Evolutionary conservation across 2,113 vertebrate genomes (phyloP), one percentile per base, ranked within the genome.

Genomic region (Dromas ardeola): DNA sequence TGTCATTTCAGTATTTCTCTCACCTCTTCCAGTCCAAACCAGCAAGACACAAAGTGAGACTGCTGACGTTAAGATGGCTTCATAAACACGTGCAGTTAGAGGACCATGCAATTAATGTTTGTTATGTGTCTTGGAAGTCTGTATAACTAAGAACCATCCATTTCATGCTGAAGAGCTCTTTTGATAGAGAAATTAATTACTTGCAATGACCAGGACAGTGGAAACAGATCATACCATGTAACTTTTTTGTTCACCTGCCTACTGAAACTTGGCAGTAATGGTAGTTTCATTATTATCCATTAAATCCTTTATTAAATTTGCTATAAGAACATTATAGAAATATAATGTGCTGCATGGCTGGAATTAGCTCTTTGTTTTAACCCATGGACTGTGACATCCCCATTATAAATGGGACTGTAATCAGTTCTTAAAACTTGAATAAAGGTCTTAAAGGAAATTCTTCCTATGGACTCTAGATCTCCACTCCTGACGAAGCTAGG

Each of bases 321-420:
- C 66, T 47, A 17, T 47, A 40, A n/a, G 21, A 66, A 19, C 21
- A 20, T 43, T 47, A 12, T 3, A 47, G 58, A 71, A 58, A 27
- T 38, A n/a, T 2, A 56, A 32, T 17, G 11, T 22, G 19, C 26
- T 53, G 11, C 36, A 8, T 12, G 27, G 50, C 52, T 90, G 83
- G 43, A 53, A 67, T n/a, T 30, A 76, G 27, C 15, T 53, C 22
- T 67, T 70, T 52, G 29, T 38, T 92, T 93, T 76, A 72, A 79
- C 16, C 16, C 36, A 8, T 3, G 11, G 59, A 22, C 63, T 1
- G 0, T 4, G n/a, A 29, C 2, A 1, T 19, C 45, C 53, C 18
- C 16, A 1, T 45, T 53, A 25, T 15, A 53, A 67, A 19, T 12
- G 11, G 19, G 55, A n/a, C n/a, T n/a, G n/a, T n/a, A n/a, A n/a